These are phyloP conservation scores for Gobio gobio DNA, from an alignment of 2,113 vertebrate species.

Conservation along the genomic window DNA sequence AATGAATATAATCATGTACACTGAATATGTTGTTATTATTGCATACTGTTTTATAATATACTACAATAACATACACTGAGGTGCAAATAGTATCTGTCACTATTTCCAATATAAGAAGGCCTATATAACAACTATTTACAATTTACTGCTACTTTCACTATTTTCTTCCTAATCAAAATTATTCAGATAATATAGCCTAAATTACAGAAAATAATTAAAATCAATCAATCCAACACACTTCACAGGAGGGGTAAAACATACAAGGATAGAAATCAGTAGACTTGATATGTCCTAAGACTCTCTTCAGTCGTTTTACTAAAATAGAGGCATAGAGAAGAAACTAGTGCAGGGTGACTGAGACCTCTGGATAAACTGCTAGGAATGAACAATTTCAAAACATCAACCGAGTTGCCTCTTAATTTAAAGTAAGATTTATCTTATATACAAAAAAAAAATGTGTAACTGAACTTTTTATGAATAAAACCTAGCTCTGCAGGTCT, in stretches of 20 bases:
- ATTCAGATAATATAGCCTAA: background rate
- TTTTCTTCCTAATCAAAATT: background rate
- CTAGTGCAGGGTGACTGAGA: background rate
- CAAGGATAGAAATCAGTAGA: background rate
- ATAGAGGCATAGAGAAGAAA: background rate
- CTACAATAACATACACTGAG: too few species aligned
- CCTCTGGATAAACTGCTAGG: background rate
- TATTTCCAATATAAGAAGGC: too few species aligned
- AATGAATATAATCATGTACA: too few species aligned
- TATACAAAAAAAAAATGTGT: too few species aligned
- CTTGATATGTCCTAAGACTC: background rate
- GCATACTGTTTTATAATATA: too few species aligned
- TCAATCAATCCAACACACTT: too few species aligned
- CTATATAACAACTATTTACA: too few species aligned
- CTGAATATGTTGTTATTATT: too few species aligned
- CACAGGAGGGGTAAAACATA: background rate
- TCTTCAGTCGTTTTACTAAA: background rate
- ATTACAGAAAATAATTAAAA: background rate
- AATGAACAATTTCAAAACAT: background rate
- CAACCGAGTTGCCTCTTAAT: background rate
- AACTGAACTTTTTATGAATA: background rate
- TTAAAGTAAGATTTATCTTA: background rate
- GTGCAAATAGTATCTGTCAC: too few species aligned
- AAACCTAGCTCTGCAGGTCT: background rate
- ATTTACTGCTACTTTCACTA: too few species aligned